Conservation (phyloP, 1,140 invertebrate species). For the Sycobia sp. region DNA sequence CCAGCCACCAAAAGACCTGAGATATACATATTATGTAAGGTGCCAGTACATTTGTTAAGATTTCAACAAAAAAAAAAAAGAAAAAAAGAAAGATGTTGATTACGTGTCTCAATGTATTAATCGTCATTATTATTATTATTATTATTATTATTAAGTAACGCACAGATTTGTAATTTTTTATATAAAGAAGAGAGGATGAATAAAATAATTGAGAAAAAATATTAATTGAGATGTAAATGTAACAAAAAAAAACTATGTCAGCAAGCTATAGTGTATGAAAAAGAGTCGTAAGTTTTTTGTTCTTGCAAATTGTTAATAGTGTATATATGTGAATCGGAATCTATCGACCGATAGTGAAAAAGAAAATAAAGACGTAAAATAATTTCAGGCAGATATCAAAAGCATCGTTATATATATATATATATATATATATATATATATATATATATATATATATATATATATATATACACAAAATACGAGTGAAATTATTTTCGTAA, state of each 20-base stretch:
- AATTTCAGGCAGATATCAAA: constrained; percentile 56
- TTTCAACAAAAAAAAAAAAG: constrained; percentile 12
- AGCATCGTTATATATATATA: constrained; percentile 40
- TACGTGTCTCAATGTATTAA: too few relatives aligned
- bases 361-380: too few relatives aligned
- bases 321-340: constrained; percentile 10
- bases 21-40: constrained; percentile 26
- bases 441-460: too few relatives aligned
- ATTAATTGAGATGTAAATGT: constrained; percentile 45
- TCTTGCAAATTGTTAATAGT: constrained; percentile 11
- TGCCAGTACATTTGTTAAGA: constrained; percentile 29
- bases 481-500: constrained; percentile 21
- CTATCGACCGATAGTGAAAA: constrained; percentile 29
- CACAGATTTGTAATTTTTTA: constrained; percentile 1
- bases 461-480: too few relatives aligned
- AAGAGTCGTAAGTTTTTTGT: constrained; percentile 51
- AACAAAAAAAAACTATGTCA: constrained; percentile 47
- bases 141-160: too few relatives aligned
- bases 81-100: too few relatives aligned
- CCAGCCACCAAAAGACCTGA: constrained; percentile 55
- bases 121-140: too few relatives aligned
- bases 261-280: constrained; percentile 55
- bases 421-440: too few relatives aligned
- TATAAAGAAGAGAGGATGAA: constrained; percentile 17
- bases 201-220: not conserved